phyloP scores from a whole-genome alignment of 2,113 vertebrate species.

The Nanorana parkeri region DNA sequence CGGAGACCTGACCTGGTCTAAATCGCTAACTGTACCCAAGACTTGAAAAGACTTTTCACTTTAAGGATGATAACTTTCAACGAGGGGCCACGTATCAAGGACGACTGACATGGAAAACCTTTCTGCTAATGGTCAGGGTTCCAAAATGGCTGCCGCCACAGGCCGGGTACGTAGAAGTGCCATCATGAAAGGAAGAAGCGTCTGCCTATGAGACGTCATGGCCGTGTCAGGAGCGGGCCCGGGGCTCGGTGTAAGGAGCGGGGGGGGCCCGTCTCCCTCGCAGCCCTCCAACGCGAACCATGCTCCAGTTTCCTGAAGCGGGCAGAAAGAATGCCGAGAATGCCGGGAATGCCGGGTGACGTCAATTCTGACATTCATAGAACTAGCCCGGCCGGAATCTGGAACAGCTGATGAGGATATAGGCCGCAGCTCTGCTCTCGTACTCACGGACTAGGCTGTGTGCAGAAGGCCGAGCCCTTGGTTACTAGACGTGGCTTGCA shows the following conservation, averaged over 20 bases:
- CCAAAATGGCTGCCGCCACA: no score
- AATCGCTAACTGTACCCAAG: no score
- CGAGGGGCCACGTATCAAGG: no score
- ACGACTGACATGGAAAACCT: no score
- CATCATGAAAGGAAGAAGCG: no score
- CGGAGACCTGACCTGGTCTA: no score
- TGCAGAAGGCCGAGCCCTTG: not conserved
- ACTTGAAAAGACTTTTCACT: no score
- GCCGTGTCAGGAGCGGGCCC: not conserved
- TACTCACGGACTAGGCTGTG: not conserved
- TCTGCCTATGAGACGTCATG: no score
- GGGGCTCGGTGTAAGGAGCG: not conserved
- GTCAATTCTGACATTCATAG: slow-evolving; percentile 77
- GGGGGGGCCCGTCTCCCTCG: slow-evolving; percentile 11
- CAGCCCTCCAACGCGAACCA: slow-evolving; percentile 44
- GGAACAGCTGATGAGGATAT: slow-evolving; percentile 56
- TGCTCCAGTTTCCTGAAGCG: slow-evolving; percentile 63
- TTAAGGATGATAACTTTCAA: no score
- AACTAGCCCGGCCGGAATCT: slow-evolving; percentile 60
- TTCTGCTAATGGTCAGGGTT: no score
- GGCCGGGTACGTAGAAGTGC: no score
- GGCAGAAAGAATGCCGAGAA: slow-evolving; percentile 70
- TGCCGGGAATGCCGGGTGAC: slow-evolving; percentile 73
- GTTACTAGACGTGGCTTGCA: not conserved
- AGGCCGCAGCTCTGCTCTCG: not conserved